Evolutionary conservation across 1,140 invertebrate species (phyloP).

Genomic region (Teleogryllus occipitalis): DNA sequence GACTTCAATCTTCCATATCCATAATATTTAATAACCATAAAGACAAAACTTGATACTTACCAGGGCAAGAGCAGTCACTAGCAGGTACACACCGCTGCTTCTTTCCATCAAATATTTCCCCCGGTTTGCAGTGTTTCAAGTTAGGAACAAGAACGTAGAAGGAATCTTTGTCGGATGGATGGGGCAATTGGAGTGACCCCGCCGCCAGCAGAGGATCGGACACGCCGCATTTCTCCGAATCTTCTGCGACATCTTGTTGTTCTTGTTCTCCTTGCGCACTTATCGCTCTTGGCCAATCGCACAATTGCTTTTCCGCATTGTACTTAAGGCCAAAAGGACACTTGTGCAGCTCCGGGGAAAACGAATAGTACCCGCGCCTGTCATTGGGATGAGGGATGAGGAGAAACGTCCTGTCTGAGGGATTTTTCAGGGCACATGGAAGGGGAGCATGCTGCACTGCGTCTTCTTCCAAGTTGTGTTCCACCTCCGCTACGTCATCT

Average conservation of each 20-base stretch:
- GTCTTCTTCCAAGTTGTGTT: not conserved
- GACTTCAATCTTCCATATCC: no score
- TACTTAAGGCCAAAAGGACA: not conserved
- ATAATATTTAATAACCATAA: no score
- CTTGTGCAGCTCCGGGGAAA: not conserved
- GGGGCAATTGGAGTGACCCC: not conserved
- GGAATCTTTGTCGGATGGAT: not conserved
- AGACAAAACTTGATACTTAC: not conserved
- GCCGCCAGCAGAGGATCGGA: not conserved
- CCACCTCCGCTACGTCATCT: not conserved
- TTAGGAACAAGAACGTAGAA: not conserved
- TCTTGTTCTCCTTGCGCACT: not conserved
- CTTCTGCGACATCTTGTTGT: not conserved
- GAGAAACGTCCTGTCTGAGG: not conserved
- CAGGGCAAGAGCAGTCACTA: not conserved
- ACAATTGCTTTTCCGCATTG: not conserved
- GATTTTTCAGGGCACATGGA: not conserved
- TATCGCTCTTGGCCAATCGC: not conserved
- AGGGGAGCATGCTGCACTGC: not conserved
- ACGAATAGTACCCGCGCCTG: not conserved
- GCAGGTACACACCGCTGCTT: not conserved
- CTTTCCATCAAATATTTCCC: not conserved
- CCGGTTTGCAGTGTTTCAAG: not conserved
- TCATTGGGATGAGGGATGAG: not conserved
- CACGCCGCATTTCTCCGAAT: not conserved